Conservation (phyloP, 2,888 invertebrate genomes). For the Sipha maydis region DNA sequence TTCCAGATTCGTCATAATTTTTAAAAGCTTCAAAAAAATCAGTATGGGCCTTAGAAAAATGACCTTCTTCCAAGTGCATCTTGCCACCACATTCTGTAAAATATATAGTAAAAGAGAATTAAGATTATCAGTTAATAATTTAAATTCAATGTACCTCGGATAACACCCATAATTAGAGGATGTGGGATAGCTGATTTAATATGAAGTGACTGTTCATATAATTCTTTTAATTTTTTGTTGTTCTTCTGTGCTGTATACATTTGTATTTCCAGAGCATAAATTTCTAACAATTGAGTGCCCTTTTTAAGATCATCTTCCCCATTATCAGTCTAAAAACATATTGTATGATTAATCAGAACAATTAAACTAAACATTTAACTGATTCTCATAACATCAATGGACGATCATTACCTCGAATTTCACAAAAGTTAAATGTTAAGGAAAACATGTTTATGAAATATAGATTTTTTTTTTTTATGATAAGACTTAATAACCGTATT, state of each 20-base stretch:
- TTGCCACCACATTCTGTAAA: conserved; percentile 93
- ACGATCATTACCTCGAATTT: no score
- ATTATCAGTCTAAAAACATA: conserved; percentile 83
- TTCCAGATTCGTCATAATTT: conserved; percentile 99
- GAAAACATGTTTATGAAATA: no score
- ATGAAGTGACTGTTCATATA: conserved; percentile 97
- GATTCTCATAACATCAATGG: no score
- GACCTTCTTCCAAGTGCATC: conserved; percentile 98
- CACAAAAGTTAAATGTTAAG: no score
- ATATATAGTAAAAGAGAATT: neutral
- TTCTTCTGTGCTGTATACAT: conserved; percentile 99
- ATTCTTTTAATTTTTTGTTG: conserved; percentile 94
- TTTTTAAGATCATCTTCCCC: conserved; percentile 98
- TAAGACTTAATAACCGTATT: no score
- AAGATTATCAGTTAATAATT: neutral
- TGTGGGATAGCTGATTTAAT: conserved; percentile 99
- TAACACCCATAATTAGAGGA: conserved; percentile 99
- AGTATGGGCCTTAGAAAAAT: conserved; percentile 98
- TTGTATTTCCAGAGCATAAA: conserved; percentile 98
- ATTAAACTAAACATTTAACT: no score
- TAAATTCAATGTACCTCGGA: conserved; percentile 76
- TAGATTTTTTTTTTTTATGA: no score
- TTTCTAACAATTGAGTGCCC: conserved; percentile 96
- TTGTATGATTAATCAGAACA: neutral
- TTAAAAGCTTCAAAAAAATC: conserved; percentile 99